Evolutionary conservation across 2,113 vertebrate species (phyloP), one percentile per base, ranked within the genome.

Genomic region (Chloropsis cyanopogon): DNA sequence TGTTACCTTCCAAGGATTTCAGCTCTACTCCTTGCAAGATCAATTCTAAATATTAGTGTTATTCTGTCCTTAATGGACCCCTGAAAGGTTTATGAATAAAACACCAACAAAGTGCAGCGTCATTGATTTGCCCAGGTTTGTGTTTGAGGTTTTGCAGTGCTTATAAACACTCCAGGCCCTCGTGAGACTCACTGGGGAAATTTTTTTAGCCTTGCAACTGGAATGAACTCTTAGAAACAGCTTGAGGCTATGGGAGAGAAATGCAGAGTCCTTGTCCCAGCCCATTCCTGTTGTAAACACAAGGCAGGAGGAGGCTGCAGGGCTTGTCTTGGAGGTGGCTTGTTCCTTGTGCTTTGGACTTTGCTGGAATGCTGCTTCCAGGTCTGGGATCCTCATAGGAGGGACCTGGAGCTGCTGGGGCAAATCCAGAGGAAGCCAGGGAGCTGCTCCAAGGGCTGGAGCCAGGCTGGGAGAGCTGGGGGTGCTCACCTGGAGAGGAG

Each of bases 71-170:
- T 97, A 97, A 97, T 94, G 95, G 93, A 94, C 66, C 77, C 86
- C 63, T 91, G 64, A 59, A 52, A 92, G 79, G 68, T 47, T 95
- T 96, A 94, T 96, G 90, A 98, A 97, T 97, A 97, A 98, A 97
- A 95, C 63, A 92, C 88, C 91, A 73, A 23, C 86, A 59, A 97
- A 97, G 79, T 28, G 61, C 92, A 87, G 59, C 2, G 0, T 92
- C 97, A 97, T 90, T 63, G 96, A 96, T 93, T 92, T 90, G 68
- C 92, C n/a, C 31, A 29, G 69, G 31, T 82, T 94, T 53, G 69
- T 33, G 73, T 66, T 88, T 88, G 93, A 96, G 90, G 82, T 91
- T 97, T 85, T 93, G 90, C 84, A 57, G 71, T 72, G 9, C 76
- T 92, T 73, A 6, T 31, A 84, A 94, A 31, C 57, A 84, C 82